These are phyloP conservation scores for Rachycentron canadum DNA, from an alignment of 2,797 vertebrate genomes.

Conservation along the genomic window DNA sequence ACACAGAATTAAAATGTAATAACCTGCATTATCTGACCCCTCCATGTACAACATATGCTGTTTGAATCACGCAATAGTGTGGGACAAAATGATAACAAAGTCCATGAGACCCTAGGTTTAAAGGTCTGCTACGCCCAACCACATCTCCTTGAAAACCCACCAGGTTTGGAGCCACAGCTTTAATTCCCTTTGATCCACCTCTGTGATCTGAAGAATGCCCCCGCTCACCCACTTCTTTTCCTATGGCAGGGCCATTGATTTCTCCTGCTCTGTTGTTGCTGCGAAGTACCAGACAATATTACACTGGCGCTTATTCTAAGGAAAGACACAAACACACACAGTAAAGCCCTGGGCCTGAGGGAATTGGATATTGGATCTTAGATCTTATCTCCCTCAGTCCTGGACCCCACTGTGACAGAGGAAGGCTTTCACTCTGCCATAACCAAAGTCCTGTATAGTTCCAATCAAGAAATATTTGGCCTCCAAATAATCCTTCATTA, in stretches of 20 bases:
- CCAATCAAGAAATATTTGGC: conserved; percentile 5
- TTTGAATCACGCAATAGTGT: background rate
- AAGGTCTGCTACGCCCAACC: conserved; percentile 12
- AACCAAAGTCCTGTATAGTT: conserved; percentile 1
- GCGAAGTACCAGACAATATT: conserved; percentile 36
- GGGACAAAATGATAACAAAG: conserved; percentile 1
- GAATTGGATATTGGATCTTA: conserved; percentile 70
- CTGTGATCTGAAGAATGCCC: conserved; percentile 55
- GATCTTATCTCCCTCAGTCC: conserved; percentile 57
- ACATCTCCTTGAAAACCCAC: background rate
- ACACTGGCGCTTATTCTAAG: conserved; percentile 44
- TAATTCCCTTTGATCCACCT: conserved; percentile 60
- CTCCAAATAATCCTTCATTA: conserved; percentile 6
- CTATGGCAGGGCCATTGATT: conserved; percentile 60
- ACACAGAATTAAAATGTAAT: no score
- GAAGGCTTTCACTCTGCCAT: conserved; percentile 39
- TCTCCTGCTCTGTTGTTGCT: conserved; percentile 47
- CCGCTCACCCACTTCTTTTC: conserved; percentile 35
- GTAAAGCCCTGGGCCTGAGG: conserved; percentile 46
- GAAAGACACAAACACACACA: conserved; percentile 21
- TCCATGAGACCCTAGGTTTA: conserved; percentile 9
- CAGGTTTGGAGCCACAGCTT: conserved; percentile 19
- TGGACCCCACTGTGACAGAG: conserved; percentile 54
- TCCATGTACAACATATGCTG: background rate
- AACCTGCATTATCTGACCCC: background rate